Evolutionary conservation across 1,140 invertebrate genomes (phyloP), one percentile per base, ranked within the genome.

Genomic region (Lithobius niger): DNA sequence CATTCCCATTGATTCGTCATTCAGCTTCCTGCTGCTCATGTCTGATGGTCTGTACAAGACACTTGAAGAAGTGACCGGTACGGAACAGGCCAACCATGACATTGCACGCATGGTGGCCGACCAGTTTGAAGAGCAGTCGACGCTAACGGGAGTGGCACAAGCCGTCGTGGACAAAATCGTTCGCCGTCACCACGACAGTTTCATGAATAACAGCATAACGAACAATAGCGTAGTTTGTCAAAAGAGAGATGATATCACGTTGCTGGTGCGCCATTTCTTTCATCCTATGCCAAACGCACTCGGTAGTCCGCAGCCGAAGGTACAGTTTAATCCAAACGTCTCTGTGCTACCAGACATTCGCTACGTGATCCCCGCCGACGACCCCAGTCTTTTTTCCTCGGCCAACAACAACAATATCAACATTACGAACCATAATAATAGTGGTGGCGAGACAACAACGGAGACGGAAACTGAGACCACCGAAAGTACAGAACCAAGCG

Each of bases 221-320:
- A 62, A 26, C 19, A 6, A 16, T 59, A 47, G 60, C 45, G 36
- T 62, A 55, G 26, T 61, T 16, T 75, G 70, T 53, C 66, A 71
- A 19, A 79, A 79, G 62, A 67, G 82, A 42, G 83, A 86, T 57
- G 85, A 89, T 64, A 87, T 93, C 58, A 91, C 87, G 0, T 72
- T 95, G 3, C 65, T 94, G 0, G 82, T 94, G 43, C 71, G 88
- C 40, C 92, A 91, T 67, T 92, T 93, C 64, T 89, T 88, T 69
- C 89, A 83, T 63, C 77, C 81, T 4, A 67, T 89, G 16, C 78
- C 82, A 1, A 78, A 81, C 58, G 78, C 79, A 16, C 62, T 64
- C n/a, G n/a, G n/a, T n/a, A n/a, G n/a, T n/a, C n/a, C n/a, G n/a
- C n/a, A n/a, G n/a, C 24, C 60, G 57, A 43, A 66, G 10, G 44